Percentiles rank a stretch among this genome's conserved stretches.
phyloP scores from a whole-genome alignment of 2,888 invertebrate species.

The Eupithecia vulgata region DNA sequence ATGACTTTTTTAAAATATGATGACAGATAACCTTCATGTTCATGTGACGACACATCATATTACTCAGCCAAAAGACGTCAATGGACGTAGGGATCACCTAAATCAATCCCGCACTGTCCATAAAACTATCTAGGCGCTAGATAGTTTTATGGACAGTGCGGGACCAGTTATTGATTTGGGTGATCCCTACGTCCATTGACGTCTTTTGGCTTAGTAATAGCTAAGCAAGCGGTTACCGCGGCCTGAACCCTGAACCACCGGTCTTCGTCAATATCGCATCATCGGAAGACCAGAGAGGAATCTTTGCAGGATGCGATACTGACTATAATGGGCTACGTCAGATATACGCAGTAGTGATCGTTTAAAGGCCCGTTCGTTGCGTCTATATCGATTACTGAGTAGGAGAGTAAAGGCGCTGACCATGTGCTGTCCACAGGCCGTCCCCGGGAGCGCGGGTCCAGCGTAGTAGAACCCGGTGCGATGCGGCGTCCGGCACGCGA shows the following conservation, averaged over 20 bases:
- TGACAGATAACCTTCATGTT: background rate
- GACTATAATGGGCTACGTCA: too few species aligned
- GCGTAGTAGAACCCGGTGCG: slow-evolving; percentile 89
- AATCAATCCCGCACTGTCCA: background rate
- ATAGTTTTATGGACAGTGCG: too few species aligned
- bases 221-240: background rate
- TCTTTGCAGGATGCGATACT: too few species aligned
- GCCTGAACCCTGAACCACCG: background rate
- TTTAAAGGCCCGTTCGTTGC: background rate
- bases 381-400: background rate
- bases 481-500: slow-evolving; percentile 89
- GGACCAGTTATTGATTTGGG: background rate
- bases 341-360: background rate
- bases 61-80: background rate
- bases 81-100: background rate
- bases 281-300: background rate
- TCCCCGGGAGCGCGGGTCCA: slow-evolving; percentile 93
- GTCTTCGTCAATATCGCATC: background rate
- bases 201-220: background rate
- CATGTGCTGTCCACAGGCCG: slow-evolving; percentile 86
- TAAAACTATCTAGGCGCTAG: too few species aligned
- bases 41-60: background rate
- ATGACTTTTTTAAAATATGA: background rate
- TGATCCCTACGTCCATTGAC: background rate
- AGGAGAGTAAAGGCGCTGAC: slow-evolving; percentile 63